A percentile compares a stretch with the other conserved stretches of the same genome.
phyloP scores from a whole-genome alignment of 2,113 vertebrate species.

The Naja naja region DNA sequence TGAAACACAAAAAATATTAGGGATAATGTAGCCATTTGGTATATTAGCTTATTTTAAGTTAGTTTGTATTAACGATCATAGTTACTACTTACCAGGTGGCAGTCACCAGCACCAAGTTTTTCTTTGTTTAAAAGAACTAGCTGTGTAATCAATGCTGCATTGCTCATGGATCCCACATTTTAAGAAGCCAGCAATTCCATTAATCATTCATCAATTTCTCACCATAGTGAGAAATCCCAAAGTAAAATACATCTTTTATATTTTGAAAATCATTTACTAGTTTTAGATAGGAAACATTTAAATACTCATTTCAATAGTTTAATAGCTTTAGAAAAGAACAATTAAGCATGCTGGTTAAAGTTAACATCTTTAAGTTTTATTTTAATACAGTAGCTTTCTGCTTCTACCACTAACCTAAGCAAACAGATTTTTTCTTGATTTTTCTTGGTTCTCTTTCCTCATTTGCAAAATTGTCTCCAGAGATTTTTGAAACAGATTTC shows the following conservation, averaged over 20 bases:
- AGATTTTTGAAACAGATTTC: not conserved
- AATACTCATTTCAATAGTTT: slow-evolving; percentile 22
- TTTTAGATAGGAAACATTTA: slow-evolving; percentile 2
- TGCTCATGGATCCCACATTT: slow-evolving; percentile 41
- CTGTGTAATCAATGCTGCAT: slow-evolving; percentile 43
- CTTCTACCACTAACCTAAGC: not conserved
- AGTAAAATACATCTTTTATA: slow-evolving; percentile 17
- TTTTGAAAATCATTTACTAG: slow-evolving; percentile 31
- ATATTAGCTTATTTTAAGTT: not conserved
- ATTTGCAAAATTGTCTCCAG: not conserved
- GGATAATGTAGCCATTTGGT: not conserved
- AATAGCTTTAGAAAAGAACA: slow-evolving; percentile 25
- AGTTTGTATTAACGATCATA: not conserved
- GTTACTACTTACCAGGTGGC: slow-evolving; percentile 37
- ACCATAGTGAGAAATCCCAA: slow-evolving; percentile 30
- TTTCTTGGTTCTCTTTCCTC: not conserved
- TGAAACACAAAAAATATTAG: slow-evolving; percentile 22
- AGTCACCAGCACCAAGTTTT: slow-evolving; percentile 32
- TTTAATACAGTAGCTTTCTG: not conserved
- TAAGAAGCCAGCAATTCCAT: slow-evolving; percentile 54
- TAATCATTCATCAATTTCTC: slow-evolving; percentile 49
- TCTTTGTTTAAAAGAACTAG: slow-evolving; percentile 16
- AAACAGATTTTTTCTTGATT: not conserved
- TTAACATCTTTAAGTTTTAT: not conserved
- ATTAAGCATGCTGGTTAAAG: not conserved